Conservation (phyloP, 2,888 invertebrate genomes). For the Mythimna loreyi region DNA sequence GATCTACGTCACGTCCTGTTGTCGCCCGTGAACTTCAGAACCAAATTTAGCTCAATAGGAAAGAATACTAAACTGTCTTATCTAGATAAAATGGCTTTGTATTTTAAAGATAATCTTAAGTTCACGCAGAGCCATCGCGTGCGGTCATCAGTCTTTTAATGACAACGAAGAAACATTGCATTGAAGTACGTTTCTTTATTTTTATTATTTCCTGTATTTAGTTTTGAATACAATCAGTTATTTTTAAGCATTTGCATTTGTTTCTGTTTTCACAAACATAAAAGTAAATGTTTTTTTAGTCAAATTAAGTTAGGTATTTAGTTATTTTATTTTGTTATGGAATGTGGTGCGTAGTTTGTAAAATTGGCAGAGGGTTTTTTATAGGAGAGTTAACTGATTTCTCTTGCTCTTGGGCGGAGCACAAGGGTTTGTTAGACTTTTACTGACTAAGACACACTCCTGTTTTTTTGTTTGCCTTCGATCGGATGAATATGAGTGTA, state of each 20-base stretch:
- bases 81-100: slow-evolving; percentile 42
- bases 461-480: too few relatives aligned
- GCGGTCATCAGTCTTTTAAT: slow-evolving; percentile 37
- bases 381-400: too few relatives aligned
- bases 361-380: too few relatives aligned
- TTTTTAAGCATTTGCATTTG: slow-evolving; percentile 13
- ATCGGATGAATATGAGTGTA: too few relatives aligned
- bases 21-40: slow-evolving; percentile 13
- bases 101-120: slow-evolving; percentile 34
- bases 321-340: not conserved
- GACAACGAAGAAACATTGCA: not conserved
- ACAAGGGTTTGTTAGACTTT: too few relatives aligned
- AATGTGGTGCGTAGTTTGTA: not conserved
- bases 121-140: slow-evolving; percentile 31
- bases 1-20: slow-evolving; percentile 48
- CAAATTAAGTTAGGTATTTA: not conserved
- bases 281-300: not conserved
- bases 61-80: slow-evolving; percentile 35
- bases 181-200: slow-evolving; percentile 6
- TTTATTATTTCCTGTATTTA: slow-evolving; percentile 14
- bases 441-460: too few relatives aligned
- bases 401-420: too few relatives aligned
- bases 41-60: slow-evolving; percentile 34
- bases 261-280: not conserved
- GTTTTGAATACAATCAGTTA: slow-evolving; percentile 3